Evolutionary conservation across 2,113 vertebrate genomes (phyloP).

Genomic region (Isichthys henryi): DNA sequence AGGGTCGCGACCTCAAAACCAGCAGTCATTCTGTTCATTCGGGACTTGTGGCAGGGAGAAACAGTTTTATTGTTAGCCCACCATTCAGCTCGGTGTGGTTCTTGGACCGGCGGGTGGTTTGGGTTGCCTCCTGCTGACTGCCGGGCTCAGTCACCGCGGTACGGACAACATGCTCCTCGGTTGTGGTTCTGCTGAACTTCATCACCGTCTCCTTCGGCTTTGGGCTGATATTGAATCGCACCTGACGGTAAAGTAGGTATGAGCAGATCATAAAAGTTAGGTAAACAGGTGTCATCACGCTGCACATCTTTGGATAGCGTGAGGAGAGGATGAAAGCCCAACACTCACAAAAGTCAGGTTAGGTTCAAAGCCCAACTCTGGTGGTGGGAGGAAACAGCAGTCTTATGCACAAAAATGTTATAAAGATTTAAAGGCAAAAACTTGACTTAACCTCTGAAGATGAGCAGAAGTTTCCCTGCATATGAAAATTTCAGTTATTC

Average conservation of each 20-base stretch:
- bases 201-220: not conserved
- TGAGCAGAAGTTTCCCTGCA: not conserved
- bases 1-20: not conserved
- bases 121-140: not conserved
- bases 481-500: not conserved
- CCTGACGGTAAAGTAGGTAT: conserved; percentile 24
- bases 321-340: not conserved
- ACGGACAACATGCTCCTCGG: conserved; percentile 8
- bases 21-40: not conserved
- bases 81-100: not conserved
- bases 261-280: not conserved
- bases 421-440: not conserved
- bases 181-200: not conserved
- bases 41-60: not conserved
- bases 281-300: not conserved
- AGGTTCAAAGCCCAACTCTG: not conserved
- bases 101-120: not conserved
- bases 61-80: not conserved
- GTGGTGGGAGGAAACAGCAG: not conserved
- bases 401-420: not conserved
- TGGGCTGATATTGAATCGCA: conserved; percentile 32
- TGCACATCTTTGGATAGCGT: not conserved
- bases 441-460: not conserved
- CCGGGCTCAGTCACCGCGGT: not conserved
- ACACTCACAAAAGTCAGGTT: not conserved